phyloP scores from a whole-genome alignment of 2,797 vertebrate species.

The Alectoris magna region DNA sequence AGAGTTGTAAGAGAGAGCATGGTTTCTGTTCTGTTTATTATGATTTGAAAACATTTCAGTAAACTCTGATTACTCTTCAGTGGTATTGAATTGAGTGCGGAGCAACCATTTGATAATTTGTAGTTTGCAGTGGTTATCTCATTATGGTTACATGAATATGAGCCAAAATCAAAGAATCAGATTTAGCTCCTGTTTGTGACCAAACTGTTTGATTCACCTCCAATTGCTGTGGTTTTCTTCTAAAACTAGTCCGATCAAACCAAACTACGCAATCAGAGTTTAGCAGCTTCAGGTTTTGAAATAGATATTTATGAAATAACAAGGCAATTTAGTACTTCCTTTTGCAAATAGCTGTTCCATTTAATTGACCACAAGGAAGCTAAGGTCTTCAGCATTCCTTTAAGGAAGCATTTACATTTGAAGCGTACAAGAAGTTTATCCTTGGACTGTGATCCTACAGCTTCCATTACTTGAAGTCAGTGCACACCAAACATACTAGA shows the following conservation, averaged over 20 bases:
- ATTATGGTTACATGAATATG: neutral
- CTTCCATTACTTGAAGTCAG: neutral
- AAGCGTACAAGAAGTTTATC: neutral
- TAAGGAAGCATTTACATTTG: neutral
- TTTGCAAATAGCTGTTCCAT: neutral
- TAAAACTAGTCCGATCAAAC: neutral
- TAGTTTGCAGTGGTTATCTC: neutral
- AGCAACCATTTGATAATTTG: neutral
- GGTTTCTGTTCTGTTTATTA: too few relatives aligned
- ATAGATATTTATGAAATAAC: neutral
- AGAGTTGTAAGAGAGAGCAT: too few relatives aligned
- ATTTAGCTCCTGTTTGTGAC: neutral
- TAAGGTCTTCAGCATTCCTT: neutral
- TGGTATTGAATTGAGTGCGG: too few relatives aligned
- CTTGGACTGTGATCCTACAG: neutral
- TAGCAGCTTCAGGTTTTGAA: neutral
- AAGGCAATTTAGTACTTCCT: neutral
- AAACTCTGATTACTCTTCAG: too few relatives aligned
- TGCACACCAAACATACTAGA: neutral
- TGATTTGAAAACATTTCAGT: too few relatives aligned
- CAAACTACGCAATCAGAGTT: neutral
- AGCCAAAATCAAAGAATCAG: neutral
- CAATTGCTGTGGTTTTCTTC: neutral
- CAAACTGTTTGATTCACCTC: neutral
- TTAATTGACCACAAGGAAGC: neutral